phyloP scores from a whole-genome alignment of 1,140 invertebrate species.

The Eueides isabella region DNA sequence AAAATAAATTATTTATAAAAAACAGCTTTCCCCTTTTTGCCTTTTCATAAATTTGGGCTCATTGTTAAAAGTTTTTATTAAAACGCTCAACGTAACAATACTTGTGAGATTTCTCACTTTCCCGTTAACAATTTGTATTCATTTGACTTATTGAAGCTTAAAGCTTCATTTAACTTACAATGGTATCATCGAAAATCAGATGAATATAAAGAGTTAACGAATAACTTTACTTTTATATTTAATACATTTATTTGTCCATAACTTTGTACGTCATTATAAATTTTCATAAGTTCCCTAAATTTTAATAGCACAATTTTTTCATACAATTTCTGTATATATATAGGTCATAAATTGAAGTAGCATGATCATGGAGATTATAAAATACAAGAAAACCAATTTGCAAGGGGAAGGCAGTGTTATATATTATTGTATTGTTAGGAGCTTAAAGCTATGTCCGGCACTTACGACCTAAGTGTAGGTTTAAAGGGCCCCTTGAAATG shows the following conservation, averaged over 20 bases:
- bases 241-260: background rate
- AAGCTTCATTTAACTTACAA: constrained; percentile 10
- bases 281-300: too few relatives aligned
- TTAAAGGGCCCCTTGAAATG: too few relatives aligned
- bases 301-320: too few relatives aligned
- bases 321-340: too few relatives aligned
- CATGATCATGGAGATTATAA: too few relatives aligned
- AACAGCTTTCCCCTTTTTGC: background rate
- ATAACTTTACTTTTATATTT: background rate
- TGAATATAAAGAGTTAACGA: background rate
- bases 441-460: too few relatives aligned
- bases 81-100: background rate
- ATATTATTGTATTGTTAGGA: too few relatives aligned
- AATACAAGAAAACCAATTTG: too few relatives aligned
- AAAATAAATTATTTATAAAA: background rate
- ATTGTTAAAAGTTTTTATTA: constrained; percentile 1
- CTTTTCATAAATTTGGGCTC: background rate
- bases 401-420: too few relatives aligned
- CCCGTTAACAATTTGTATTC: constrained; percentile 14
- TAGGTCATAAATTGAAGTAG: too few relatives aligned
- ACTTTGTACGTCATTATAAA: too few relatives aligned
- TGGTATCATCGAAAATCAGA: background rate
- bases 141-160: constrained; percentile 11
- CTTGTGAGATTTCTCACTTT: constrained; percentile 2
- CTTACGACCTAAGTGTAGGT: too few relatives aligned